Percentiles rank a stretch among this genome's conserved stretches.
Conservation (phyloP, 2,113 vertebrate species). For the Puntigrus tetrazona region DNA sequence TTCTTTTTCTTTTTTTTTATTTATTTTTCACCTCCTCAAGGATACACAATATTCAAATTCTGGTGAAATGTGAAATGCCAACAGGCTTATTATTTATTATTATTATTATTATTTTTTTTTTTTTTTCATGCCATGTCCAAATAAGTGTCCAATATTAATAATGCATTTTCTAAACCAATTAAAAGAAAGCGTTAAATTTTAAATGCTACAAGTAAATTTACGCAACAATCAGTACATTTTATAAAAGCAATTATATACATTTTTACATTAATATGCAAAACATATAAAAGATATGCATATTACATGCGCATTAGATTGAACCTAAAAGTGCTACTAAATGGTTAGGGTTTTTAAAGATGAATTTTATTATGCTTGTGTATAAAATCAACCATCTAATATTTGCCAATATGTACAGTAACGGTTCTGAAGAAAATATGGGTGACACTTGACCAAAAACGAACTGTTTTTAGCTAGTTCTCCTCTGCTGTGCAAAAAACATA, state of each 20-base stretch:
- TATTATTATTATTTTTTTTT: not conserved
- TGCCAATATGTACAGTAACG: not conserved
- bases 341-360: not conserved
- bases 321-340: not conserved
- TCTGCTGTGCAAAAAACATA: too few species aligned
- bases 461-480: too few species aligned
- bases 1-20: too few species aligned
- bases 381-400: not conserved
- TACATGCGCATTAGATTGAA: too few species aligned
- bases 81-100: too few species aligned
- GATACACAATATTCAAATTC: not conserved
- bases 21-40: too few species aligned
- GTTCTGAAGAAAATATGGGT: not conserved
- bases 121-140: not conserved
- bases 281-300: too few species aligned
- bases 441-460: too few species aligned
- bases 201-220: not conserved
- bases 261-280: too few species aligned
- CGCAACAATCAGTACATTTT: too few species aligned
- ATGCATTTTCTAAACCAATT: not conserved
- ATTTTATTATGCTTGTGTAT: not conserved
- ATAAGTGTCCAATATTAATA: not conserved
- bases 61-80: too few species aligned
- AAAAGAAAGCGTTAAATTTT: not conserved
- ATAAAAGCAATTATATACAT: too few species aligned